Evolutionary conservation across 2,797 vertebrate species (phyloP), one percentile per base, ranked within the genome.

Genomic region (Onychomys torridus): DNA sequence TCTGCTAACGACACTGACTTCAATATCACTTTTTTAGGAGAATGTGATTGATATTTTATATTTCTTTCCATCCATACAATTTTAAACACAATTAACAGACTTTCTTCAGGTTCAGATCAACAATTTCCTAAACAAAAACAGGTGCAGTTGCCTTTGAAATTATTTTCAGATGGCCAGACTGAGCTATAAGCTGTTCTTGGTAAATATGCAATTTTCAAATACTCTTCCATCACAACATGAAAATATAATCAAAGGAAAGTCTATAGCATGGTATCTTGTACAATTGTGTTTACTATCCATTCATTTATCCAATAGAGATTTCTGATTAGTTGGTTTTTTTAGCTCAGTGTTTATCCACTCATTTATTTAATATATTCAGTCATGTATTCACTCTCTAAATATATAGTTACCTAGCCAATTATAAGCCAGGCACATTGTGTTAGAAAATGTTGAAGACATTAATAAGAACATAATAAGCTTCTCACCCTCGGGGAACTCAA

Each of bases 11-110:
- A 34, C 84, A 77, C 1, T 96, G 10, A 96, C 97, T 95, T 97
- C 61, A 96, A 79, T 67, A 94, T 93, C 43, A 83, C n/a, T 32
- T 61, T 89, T 97, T 97, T 96, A 97, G 77, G 81, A 97, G 76
- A 77, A 96, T 96, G 23, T 16, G 94, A 89, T 94, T 43, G 61
- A 84, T 86, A 76, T 37, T 86, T 52, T 83, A 34, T 59, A 81
- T 96, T 87, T 6, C 13, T 95, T 77, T 2, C 9, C 71, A 75
- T 6, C 3, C 23, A 93, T 94, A 90, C 4, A 23, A 96, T 95
- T 65, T 65, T 16, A 16, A 84, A 63, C 9, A 37, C 32, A 76
- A 97, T 84, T 92, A 34, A 78, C 81, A 82, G 23, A 63, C 59
- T 95, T 91, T 7, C 29, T 97, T 69, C 69, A 87, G 32, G 57